Evolutionary conservation across 2,797 vertebrate genomes (phyloP).

Genomic region (Enteromius paludinosus): DNA sequence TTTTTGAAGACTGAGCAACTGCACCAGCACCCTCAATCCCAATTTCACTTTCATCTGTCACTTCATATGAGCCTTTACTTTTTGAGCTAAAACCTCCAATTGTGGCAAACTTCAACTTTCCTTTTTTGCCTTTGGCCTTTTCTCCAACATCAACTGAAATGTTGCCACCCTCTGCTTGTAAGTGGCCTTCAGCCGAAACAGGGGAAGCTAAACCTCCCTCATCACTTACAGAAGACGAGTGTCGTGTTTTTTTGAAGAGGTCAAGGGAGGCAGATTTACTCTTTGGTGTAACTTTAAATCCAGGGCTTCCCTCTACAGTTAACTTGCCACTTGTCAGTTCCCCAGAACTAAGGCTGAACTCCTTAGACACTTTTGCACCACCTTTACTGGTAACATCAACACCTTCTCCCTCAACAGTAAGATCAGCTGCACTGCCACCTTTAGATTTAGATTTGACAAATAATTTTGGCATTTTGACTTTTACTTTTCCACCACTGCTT

Average conservation of each 20-base stretch:
- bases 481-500: slow-evolving; percentile 82
- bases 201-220: slow-evolving; percentile 80
- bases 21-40: slow-evolving; percentile 75
- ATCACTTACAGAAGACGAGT: slow-evolving; percentile 86
- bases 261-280: slow-evolving; percentile 85
- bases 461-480: slow-evolving; percentile 89
- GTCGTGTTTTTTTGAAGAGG: slow-evolving; percentile 87
- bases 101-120: slow-evolving; percentile 92
- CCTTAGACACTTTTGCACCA: slow-evolving; percentile 81
- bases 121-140: slow-evolving; percentile 82
- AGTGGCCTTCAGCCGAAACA: slow-evolving; percentile 76
- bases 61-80: slow-evolving; percentile 93
- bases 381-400: slow-evolving; percentile 73
- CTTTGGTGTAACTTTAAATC: slow-evolving; percentile 78
- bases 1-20: slow-evolving; percentile 78
- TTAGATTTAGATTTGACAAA: slow-evolving; percentile 92
- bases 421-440: slow-evolving; percentile 75
- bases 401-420: slow-evolving; percentile 72
- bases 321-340: slow-evolving; percentile 72
- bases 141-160: slow-evolving; percentile 78
- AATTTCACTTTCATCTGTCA: slow-evolving; percentile 84
- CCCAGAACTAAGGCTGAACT: slow-evolving; percentile 75
- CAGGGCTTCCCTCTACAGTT: slow-evolving; percentile 67
- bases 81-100: slow-evolving; percentile 93
- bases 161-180: slow-evolving; percentile 80